Conservation (phyloP, 1,140 invertebrate genomes). For the Tetragonula clypearis region DNA sequence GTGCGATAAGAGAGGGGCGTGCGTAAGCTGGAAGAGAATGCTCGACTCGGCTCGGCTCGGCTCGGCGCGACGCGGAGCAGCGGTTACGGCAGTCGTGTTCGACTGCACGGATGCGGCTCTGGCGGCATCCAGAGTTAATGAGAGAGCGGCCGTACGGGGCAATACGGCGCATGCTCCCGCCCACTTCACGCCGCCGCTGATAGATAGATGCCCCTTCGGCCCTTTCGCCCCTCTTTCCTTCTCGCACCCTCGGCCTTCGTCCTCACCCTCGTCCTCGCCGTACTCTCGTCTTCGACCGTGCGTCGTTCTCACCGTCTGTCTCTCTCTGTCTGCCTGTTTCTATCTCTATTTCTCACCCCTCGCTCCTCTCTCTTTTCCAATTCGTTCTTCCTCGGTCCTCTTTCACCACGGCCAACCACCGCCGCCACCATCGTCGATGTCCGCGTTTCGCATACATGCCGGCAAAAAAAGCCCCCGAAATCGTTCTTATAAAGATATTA, state of each 20-base stretch:
- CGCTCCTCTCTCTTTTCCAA: conserved; percentile 35
- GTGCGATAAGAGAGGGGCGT: too few relatives aligned
- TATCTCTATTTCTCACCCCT: conserved; percentile 32
- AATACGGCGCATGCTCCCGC: conserved; percentile 82
- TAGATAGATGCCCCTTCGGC: conserved; percentile 81
- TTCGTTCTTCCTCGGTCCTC: conserved; percentile 60
- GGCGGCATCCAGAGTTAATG: conserved; percentile 80
- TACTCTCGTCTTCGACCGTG: conserved; percentile 60
- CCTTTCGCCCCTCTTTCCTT: conserved; percentile 57
- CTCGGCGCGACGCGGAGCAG: conserved; percentile 18
- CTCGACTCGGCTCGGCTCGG: not conserved
- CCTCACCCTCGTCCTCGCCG: not conserved
- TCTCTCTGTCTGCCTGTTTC: conserved; percentile 52
- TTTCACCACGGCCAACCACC: not conserved
- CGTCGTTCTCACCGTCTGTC: conserved; percentile 24
- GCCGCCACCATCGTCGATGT: not conserved
- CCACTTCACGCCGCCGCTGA: conserved; percentile 82
- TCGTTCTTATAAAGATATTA: conserved; percentile 62
- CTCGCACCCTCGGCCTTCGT: conserved; percentile 31
- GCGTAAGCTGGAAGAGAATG: not conserved
- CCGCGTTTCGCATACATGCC: conserved; percentile 45
- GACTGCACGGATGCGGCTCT: conserved; percentile 64
- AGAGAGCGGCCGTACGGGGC: conserved; percentile 81
- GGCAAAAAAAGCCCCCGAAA: conserved; percentile 49
- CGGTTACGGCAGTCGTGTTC: conserved; percentile 59